Evolutionary conservation across 2,113 vertebrate genomes (phyloP).

Genomic region (Ornithorhynchus anatinus): DNA sequence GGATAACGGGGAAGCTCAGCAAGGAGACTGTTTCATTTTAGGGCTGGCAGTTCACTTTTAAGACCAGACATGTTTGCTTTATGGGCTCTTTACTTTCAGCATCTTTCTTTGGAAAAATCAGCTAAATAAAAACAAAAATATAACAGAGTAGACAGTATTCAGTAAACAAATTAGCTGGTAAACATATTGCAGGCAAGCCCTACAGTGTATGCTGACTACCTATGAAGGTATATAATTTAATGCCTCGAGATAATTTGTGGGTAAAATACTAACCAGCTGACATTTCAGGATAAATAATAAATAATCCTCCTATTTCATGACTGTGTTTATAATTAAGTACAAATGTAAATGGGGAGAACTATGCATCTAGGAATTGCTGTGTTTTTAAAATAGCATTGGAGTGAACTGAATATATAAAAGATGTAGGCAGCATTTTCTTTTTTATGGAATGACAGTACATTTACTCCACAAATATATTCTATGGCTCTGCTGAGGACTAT

Average conservation of each 20-base stretch:
- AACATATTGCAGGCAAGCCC: constrained; percentile 33
- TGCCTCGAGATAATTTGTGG: constrained; percentile 65
- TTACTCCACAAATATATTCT: constrained; percentile 44
- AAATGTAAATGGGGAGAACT: constrained; percentile 48
- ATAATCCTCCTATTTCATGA: constrained; percentile 64
- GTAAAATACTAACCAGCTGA: constrained; percentile 65
- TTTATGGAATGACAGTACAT: constrained; percentile 44
- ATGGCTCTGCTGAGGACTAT: constrained; percentile 25
- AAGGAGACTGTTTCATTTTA: constrained; percentile 14
- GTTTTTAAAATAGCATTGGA: constrained; percentile 54
- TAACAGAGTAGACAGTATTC: constrained; percentile 35
- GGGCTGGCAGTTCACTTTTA: constrained; percentile 10
- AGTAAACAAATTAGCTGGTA: constrained; percentile 57
- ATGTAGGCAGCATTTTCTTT: constrained; percentile 36
- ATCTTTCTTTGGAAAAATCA: constrained; percentile 1
- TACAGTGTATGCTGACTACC: constrained; percentile 52
- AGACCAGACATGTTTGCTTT: constrained; percentile 5
- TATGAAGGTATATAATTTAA: constrained; percentile 69
- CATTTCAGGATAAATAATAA: constrained; percentile 61
- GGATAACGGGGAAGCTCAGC: constrained; percentile 29
- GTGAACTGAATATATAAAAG: constrained; percentile 43
- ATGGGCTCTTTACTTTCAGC: constrained; percentile 29
- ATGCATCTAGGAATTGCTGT: constrained; percentile 21
- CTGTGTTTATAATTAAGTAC: constrained; percentile 66
- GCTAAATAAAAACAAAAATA: constrained; percentile 32